Conservation (phyloP, 2,888 invertebrate genomes). For the Chrysotoxum bicinctum region DNA sequence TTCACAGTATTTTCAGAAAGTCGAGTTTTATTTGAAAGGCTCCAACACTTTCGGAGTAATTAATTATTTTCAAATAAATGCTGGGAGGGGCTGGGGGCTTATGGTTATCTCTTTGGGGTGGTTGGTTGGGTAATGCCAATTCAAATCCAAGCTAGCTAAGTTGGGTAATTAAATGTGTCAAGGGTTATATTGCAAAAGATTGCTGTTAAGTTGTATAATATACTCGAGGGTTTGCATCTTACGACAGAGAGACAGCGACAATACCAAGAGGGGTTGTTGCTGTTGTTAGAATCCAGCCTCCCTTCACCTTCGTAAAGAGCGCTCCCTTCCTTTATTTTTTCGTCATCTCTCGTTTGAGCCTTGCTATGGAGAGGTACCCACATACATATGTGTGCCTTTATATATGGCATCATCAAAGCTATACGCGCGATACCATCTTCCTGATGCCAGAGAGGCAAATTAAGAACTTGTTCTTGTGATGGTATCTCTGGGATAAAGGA, state of each 20-base stretch:
- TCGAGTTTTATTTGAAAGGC: slow-evolving; percentile 75
- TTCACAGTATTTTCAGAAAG: background rate
- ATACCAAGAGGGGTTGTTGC: slow-evolving; percentile 33
- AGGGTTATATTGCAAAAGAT: slow-evolving; percentile 74
- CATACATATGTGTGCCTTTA: background rate
- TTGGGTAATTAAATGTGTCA: slow-evolving; percentile 77
- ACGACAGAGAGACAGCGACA: slow-evolving; percentile 31
- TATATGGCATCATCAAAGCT: slow-evolving; percentile 57
- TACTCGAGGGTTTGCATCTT: slow-evolving; percentile 37
- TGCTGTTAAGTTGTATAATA: slow-evolving; percentile 64
- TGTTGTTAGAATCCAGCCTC: background rate
- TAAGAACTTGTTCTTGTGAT: slow-evolving; percentile 70
- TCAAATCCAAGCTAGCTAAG: slow-evolving; percentile 73
- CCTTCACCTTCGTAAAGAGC: background rate
- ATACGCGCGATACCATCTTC: slow-evolving; percentile 55
- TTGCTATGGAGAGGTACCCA: background rate
- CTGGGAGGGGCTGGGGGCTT: background rate
- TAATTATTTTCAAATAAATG: slow-evolving; percentile 77
- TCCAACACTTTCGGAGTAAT: slow-evolving; percentile 76
- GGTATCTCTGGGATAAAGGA: slow-evolving; percentile 52
- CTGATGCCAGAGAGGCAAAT: slow-evolving; percentile 51
- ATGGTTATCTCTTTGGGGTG: background rate
- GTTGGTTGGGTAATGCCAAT: slow-evolving; percentile 35
- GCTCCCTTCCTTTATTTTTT: slow-evolving; percentile 2
- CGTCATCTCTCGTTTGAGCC: slow-evolving; percentile 17